phyloP scores from a whole-genome alignment of 2,113 vertebrate genomes.

The Boulengerochromis microlepis region DNA sequence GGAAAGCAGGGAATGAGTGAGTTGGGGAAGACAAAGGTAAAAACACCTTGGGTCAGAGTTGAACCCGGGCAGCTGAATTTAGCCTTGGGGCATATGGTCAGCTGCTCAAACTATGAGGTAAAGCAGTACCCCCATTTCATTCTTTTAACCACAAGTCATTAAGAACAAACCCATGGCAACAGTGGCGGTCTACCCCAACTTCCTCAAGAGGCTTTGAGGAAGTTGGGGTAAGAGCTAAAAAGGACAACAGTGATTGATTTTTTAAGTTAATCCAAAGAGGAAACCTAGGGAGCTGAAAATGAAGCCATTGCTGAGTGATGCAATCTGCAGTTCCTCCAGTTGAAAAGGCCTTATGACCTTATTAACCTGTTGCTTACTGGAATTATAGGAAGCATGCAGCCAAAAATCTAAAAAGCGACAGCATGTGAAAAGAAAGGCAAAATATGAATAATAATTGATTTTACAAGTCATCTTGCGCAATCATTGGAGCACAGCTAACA shows the following conservation, averaged over 20 bases:
- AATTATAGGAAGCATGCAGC: neutral
- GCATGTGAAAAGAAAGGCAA: neutral
- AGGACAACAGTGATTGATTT: neutral
- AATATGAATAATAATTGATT: neutral
- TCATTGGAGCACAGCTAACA: neutral
- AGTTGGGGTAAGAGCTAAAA: neutral
- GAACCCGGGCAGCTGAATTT: neutral
- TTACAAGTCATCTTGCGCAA: neutral
- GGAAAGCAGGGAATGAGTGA: neutral
- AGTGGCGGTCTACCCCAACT: rapidly evolving
- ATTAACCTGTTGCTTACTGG: neutral
- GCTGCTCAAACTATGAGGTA: neutral
- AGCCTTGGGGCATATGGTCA: neutral
- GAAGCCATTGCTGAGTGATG: neutral
- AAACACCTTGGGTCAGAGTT: neutral
- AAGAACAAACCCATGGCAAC: neutral
- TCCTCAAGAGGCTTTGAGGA: neutral
- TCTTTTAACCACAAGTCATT: neutral
- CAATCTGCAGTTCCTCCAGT: neutral
- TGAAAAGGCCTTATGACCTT: neutral
- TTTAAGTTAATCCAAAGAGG: neutral
- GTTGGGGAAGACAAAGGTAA: neutral
- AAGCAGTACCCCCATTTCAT: neutral
- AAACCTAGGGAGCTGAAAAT: neutral
- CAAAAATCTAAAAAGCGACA: neutral